These are phyloP conservation scores for Xestia sexstrigata DNA, from an alignment of 2,888 invertebrate genomes.

Conservation along the genomic window DNA sequence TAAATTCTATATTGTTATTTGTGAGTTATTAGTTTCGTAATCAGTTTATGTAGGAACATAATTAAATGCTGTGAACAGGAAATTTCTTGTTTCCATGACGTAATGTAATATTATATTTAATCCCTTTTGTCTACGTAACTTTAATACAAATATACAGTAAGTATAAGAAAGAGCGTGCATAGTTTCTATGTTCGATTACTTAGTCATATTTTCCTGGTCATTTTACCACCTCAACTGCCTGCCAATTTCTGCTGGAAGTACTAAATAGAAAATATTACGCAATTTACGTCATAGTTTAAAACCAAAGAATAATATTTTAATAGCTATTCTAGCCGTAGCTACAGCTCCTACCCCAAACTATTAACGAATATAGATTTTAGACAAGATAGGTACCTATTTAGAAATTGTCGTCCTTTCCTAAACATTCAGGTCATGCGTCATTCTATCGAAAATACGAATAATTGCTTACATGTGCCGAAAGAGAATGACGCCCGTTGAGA, in stretches of 20 bases:
- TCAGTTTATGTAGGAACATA: not conserved
- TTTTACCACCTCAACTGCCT: not conserved
- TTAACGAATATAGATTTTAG: constrained; percentile 24
- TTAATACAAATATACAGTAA: not conserved
- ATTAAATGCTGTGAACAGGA: not conserved
- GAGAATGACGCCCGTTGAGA: constrained; percentile 82
- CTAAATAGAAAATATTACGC: too few species aligned
- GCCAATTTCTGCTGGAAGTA: not conserved
- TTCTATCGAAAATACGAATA: constrained; percentile 81
- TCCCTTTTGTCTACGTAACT: not conserved
- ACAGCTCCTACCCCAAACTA: constrained; percentile 2
- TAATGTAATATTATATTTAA: not conserved
- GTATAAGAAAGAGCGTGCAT: not conserved
- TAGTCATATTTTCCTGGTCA: not conserved
- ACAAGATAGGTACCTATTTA: constrained; percentile 56
- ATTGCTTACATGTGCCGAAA: constrained; percentile 86
- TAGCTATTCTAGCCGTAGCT: not conserved
- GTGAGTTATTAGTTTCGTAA: not conserved
- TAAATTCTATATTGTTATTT: not conserved
- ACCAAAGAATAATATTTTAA: not conserved
- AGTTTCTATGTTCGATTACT: not conserved
- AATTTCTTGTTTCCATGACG: constrained; percentile 3
- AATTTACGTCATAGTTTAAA: not conserved
- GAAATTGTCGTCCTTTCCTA: constrained; percentile 75
- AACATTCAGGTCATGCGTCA: constrained; percentile 86